phyloP scores from a whole-genome alignment of 2,113 vertebrate genomes.

The Ctenomys sociabilis region DNA sequence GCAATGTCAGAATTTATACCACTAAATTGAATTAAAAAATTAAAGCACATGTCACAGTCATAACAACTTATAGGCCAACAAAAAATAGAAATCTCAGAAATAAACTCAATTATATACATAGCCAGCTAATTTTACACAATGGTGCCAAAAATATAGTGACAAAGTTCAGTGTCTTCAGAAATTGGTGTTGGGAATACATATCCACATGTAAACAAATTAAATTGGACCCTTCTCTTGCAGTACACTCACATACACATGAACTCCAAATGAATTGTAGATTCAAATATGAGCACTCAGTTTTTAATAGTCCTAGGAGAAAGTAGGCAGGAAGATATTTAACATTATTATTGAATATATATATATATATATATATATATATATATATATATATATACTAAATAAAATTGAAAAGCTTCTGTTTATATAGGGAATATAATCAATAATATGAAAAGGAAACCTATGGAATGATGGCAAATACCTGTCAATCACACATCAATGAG shows the following conservation, averaged over 20 bases:
- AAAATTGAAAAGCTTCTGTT: background rate
- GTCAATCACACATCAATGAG: background rate
- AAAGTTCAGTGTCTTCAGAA: background rate
- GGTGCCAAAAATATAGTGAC: background rate
- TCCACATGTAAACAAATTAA: background rate
- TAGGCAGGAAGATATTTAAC: too few relatives aligned
- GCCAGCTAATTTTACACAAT: too few relatives aligned
- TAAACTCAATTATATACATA: background rate
- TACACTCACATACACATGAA: background rate
- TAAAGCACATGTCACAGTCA: background rate
- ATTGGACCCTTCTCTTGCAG: background rate
- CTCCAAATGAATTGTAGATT: background rate
- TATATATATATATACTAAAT: too few relatives aligned
- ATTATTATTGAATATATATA: too few relatives aligned
- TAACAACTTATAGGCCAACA: background rate
- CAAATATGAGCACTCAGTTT: background rate
- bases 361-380: too few relatives aligned
- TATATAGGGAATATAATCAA: background rate
- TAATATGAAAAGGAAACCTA: background rate
- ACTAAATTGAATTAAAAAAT: too few relatives aligned
- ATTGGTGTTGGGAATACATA: background rate
- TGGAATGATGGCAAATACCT: background rate
- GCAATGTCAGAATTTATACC: too few relatives aligned
- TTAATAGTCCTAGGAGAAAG: background rate
- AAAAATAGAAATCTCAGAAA: background rate